Evolutionary conservation across 2,113 vertebrate genomes (phyloP).

Genomic region (Strix aluco): DNA sequence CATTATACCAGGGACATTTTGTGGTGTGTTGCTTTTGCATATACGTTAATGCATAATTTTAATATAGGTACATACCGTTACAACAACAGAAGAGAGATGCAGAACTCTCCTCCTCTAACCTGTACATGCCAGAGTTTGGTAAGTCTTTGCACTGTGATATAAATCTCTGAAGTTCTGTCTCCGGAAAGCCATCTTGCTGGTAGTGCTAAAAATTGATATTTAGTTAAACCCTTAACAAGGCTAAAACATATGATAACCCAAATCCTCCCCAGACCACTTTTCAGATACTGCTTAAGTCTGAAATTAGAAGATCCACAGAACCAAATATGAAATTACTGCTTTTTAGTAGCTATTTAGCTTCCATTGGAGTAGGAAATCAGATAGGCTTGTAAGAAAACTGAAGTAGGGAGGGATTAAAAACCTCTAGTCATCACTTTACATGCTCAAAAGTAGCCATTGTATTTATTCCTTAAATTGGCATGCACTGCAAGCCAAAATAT

Average conservation of each 20-base stretch:
- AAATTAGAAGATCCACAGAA: background rate
- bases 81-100: slow-evolving; percentile 77
- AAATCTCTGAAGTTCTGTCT: slow-evolving; percentile 85
- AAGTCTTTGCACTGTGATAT: slow-evolving; percentile 86
- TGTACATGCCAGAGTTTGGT: slow-evolving; percentile 85
- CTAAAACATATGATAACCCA: background rate
- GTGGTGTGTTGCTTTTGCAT: background rate
- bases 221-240: background rate
- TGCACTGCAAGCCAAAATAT: background rate
- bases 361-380: background rate
- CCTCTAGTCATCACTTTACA: background rate
- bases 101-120: slow-evolving; percentile 72
- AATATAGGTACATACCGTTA: slow-evolving; percentile 59
- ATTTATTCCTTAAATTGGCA: background rate
- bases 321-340: background rate
- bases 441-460: background rate
- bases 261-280: background rate
- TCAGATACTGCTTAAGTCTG: background rate
- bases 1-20: background rate
- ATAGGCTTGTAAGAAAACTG: background rate
- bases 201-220: slow-evolving; percentile 76
- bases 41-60: background rate
- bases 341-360: background rate
- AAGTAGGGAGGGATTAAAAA: background rate
- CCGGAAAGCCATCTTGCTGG: slow-evolving; percentile 82